These are phyloP conservation scores for Tragelaphus buxtoni DNA, from an alignment of 2,113 vertebrate genomes.

Conservation along the genomic window DNA sequence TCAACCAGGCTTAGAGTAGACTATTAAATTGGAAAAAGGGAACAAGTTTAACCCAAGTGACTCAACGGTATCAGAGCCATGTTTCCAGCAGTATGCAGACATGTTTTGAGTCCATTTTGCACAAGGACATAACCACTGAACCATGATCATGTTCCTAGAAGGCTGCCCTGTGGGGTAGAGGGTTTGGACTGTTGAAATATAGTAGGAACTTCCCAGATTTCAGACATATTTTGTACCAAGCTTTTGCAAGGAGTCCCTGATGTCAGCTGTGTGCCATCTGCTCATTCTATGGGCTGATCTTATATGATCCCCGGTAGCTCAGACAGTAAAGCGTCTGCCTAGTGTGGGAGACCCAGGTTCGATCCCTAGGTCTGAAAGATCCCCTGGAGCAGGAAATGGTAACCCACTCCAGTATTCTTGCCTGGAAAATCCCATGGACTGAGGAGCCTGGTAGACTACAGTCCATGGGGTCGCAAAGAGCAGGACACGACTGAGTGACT, in stretches of 20 bases:
- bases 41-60: neutral
- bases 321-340: no score
- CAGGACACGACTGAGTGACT: no score
- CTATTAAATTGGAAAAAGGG: neutral
- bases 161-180: neutral
- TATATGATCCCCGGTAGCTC: no score
- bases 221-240: neutral
- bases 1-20: neutral
- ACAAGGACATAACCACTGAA: rapidly evolving
- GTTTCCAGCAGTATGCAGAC: neutral
- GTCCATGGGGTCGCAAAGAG: no score
- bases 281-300: neutral
- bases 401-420: no score
- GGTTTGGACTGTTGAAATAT: neutral
- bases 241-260: neutral
- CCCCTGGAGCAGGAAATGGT: no score
- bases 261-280: neutral
- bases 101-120: neutral
- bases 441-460: no score
- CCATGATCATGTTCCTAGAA: neutral
- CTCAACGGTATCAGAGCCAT: neutral
- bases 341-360: no score
- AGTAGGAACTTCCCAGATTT: neutral
- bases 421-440: no score
- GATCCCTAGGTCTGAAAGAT: no score